Evolutionary conservation across 2,113 vertebrate species (phyloP).

Genomic region (Tangachromis dhanisi): DNA sequence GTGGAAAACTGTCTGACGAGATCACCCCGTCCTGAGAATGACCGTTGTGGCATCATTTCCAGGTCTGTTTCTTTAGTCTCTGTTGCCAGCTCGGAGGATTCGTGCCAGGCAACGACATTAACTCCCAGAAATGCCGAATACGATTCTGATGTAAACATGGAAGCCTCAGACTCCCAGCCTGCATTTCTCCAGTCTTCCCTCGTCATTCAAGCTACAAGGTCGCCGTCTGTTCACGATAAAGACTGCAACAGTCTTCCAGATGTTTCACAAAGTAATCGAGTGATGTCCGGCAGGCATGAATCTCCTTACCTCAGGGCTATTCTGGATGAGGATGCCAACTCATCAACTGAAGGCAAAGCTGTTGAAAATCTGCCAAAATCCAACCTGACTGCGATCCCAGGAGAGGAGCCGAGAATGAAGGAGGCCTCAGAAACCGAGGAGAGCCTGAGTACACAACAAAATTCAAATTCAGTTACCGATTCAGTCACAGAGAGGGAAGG

Average conservation of each 20-base stretch:
- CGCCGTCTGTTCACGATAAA: slow-evolving; percentile 81
- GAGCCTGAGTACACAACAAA: slow-evolving; percentile 20
- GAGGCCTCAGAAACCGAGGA: slow-evolving; percentile 69
- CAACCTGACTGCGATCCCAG: slow-evolving; percentile 44
- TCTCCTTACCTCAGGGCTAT: slow-evolving; percentile 80
- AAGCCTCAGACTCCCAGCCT: slow-evolving; percentile 86
- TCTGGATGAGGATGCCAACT: slow-evolving; percentile 82
- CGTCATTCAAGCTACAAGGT: slow-evolving; percentile 81
- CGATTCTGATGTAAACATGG: slow-evolving; percentile 85
- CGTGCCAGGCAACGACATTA: slow-evolving; percentile 80
- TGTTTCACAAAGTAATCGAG: slow-evolving; percentile 70
- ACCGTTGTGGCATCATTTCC: slow-evolving; percentile 82
- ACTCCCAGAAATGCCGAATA: slow-evolving; percentile 83
- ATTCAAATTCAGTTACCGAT: slow-evolving; percentile 70
- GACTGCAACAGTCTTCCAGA: slow-evolving; percentile 79
- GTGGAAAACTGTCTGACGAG: slow-evolving; percentile 80
- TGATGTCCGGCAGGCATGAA: slow-evolving; percentile 70
- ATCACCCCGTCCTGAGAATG: slow-evolving; percentile 85
- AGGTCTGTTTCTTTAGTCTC: slow-evolving; percentile 89
- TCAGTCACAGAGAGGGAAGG: slow-evolving; percentile 54
- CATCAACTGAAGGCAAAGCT: slow-evolving; percentile 72
- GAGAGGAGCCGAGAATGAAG: slow-evolving; percentile 65
- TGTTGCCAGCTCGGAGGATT: slow-evolving; percentile 91
- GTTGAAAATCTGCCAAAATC: slow-evolving; percentile 72
- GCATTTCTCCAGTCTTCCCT: slow-evolving; percentile 88